These are phyloP conservation scores for Zootoca vivipara DNA, from an alignment of 2,113 vertebrate species.

Conservation along the genomic window DNA sequence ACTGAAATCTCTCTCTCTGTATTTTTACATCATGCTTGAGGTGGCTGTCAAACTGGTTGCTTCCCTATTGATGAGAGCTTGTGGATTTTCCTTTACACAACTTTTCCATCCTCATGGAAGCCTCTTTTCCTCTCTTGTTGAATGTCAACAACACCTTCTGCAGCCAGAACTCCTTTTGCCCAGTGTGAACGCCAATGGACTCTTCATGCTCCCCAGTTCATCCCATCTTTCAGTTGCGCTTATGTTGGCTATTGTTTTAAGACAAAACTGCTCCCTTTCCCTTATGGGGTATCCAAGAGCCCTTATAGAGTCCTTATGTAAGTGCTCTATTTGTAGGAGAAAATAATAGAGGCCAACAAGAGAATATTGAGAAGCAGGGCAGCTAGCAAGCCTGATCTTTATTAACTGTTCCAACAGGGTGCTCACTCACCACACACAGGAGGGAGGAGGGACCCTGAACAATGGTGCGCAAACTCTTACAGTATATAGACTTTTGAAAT, in stretches of 20 bases:
- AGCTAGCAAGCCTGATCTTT: too few relatives aligned
- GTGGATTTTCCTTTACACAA: not conserved
- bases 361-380: too few relatives aligned
- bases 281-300: too few relatives aligned
- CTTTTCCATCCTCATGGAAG: constrained; percentile 50
- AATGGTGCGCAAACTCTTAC: too few relatives aligned
- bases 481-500: too few relatives aligned
- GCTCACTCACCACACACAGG: too few relatives aligned
- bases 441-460: too few relatives aligned
- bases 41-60: not conserved
- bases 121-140: constrained; percentile 75
- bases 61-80: not conserved
- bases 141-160: constrained; percentile 85
- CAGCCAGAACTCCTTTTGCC: constrained; percentile 84
- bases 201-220: constrained; percentile 78
- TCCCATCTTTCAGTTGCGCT: constrained; percentile 68
- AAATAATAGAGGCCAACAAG: too few relatives aligned
- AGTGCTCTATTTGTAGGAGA: too few relatives aligned
- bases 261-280: too few relatives aligned
- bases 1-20: not conserved
- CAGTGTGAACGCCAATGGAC: constrained; percentile 88
- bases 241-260: not conserved
- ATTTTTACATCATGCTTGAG: not conserved
- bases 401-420: too few relatives aligned
- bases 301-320: too few relatives aligned